Conservation (phyloP, 2,113 vertebrate species). For the Dinomys branickii region DNA sequence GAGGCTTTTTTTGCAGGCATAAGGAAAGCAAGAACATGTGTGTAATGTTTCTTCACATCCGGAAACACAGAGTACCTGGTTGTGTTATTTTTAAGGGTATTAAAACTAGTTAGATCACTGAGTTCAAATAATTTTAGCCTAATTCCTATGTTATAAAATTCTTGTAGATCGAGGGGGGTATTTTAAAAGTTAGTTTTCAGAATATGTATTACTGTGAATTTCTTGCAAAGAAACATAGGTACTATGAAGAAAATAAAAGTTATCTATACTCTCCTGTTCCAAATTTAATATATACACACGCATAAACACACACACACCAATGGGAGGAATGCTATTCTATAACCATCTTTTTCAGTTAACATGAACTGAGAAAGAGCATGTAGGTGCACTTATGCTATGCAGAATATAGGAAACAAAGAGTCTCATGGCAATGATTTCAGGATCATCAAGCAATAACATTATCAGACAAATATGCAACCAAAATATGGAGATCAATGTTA, state of each 20-base stretch:
- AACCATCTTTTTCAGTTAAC: background rate
- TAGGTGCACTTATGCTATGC: background rate
- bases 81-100: background rate
- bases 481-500: background rate
- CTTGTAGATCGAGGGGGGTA: background rate
- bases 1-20: background rate
- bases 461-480: background rate
- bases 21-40: background rate
- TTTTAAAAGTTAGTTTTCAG: slow-evolving; percentile 32
- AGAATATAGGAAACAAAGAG: background rate
- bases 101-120: background rate
- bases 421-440: background rate
- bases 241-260: slow-evolving; percentile 19
- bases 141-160: slow-evolving; percentile 14
- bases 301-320: background rate
- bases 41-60: background rate
- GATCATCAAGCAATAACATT: background rate
- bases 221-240: slow-evolving; percentile 19
- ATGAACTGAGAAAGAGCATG: background rate
- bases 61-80: background rate
- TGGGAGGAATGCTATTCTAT: background rate
- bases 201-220: background rate
- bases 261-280: background rate
- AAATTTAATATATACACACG: background rate
- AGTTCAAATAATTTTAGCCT: background rate